Evolutionary conservation across 64 coral and sea anemone species (phyloP), one percentile per base, ranked within the genome.

Genomic region (Montipora sp.): DNA sequence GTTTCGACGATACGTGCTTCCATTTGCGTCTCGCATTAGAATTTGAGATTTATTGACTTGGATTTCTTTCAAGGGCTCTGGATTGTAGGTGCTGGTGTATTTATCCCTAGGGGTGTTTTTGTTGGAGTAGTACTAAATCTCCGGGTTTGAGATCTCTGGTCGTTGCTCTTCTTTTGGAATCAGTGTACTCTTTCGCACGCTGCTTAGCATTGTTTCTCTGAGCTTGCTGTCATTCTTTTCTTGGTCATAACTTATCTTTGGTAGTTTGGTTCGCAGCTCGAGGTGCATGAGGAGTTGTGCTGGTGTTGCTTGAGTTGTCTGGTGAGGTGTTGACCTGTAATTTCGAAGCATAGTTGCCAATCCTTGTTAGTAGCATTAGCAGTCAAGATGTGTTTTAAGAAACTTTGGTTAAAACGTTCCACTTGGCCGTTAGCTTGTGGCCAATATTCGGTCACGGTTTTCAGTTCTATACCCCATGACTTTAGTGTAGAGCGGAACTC

Each of bases 361-460:
- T 89, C 67, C 60, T 75, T 48, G 1, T 48, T 65, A 15, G 82
- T 27, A 24, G 87, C 49, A 12, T 27, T 66, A 77, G 87, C 78
- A 51, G 93, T 80, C 3, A 74, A 24, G 83, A 81, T 51, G 47
- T 92, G 81, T 27, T 91, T 91, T 9, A 44, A 16, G 5, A 95
- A 14, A 23, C 51, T 48, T 71, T 50, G 5, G 15, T 91, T 91
- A 50, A 95, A 95, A 4, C 86, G 68, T 49, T 96, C 87, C 9
- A 91, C 81, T 80, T 89, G 84, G 14, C 90, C 90, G 73, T 96
- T 3, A 11, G 85, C 87, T 96, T 89, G 94, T 7, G 90, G 84
- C 89, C 89, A 95, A 44, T 95, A 92, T 19, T 77, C 77, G 8
- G 94, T 85, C 1, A 90, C 86, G 12, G 70, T 85, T 18, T 24